These are phyloP conservation scores for Corythornis vintsioides DNA, from an alignment of 2,113 vertebrate species.

Conservation along the genomic window DNA sequence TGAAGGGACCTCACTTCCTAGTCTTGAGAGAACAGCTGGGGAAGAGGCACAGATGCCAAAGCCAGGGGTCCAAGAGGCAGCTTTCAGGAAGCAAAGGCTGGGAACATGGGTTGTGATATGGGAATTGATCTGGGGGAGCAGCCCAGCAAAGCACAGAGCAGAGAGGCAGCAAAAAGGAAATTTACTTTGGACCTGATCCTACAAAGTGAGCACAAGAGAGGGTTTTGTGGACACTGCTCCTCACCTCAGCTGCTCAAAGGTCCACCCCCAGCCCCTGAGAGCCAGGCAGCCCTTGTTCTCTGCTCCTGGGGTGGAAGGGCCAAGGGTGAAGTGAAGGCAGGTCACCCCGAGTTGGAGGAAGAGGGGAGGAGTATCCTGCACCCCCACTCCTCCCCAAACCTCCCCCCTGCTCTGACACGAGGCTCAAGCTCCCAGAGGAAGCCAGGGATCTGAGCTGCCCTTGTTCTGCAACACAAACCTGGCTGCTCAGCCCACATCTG, in stretches of 20 bases:
- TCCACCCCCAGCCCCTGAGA: conserved; percentile 1
- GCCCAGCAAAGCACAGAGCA: background rate
- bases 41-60: background rate
- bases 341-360: background rate
- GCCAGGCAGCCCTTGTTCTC: conserved; percentile 1
- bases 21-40: conserved; percentile 53
- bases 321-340: background rate
- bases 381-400: background rate
- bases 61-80: background rate
- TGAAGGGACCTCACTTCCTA: background rate
- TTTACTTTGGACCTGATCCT: conserved; percentile 57
- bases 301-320: background rate
- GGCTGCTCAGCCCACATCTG: conserved; percentile 1
- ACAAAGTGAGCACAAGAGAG: background rate
- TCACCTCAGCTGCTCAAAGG: background rate
- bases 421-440: background rate
- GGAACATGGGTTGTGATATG: conserved; percentile 6
- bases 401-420: background rate
- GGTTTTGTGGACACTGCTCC: background rate
- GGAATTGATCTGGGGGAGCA: conserved; percentile 4
- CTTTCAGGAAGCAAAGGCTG: conserved; percentile 42
- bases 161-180: conserved; percentile 44
- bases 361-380: background rate
- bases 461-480: background rate
- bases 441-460: background rate